phyloP scores from a whole-genome alignment of 2,797 vertebrate species.

The Arnoldichthys spilopterus region DNA sequence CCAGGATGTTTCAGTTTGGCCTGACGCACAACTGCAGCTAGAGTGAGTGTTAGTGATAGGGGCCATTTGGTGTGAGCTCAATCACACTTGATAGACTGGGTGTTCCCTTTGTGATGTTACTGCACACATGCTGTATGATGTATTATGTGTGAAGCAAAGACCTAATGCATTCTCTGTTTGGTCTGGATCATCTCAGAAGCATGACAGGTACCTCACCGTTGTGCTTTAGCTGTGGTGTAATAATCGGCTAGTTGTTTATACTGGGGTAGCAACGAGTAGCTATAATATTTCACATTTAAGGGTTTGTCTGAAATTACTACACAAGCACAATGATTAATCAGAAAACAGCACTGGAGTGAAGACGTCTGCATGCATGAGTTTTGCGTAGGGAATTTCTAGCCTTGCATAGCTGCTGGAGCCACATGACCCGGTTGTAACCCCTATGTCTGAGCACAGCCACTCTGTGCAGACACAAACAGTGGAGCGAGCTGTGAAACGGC shows the following conservation, averaged over 20 bases:
- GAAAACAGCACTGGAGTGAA: background rate
- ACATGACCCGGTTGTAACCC: slow-evolving; percentile 65
- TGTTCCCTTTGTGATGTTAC: slow-evolving; percentile 72
- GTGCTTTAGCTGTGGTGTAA: background rate
- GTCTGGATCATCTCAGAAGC: slow-evolving; percentile 67
- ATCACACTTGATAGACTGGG: slow-evolving; percentile 66
- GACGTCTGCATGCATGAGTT: background rate
- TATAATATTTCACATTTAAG: background rate
- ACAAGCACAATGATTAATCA: background rate
- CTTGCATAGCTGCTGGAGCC: slow-evolving; percentile 28
- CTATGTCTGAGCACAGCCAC: slow-evolving; percentile 29
- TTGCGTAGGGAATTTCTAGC: slow-evolving; percentile 2
- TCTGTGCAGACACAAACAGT: slow-evolving; percentile 68
- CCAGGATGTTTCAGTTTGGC: slow-evolving; percentile 50
- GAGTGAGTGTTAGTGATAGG: slow-evolving; percentile 39
- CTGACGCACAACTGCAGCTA: slow-evolving; percentile 64
- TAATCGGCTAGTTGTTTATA: background rate
- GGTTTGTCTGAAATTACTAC: background rate
- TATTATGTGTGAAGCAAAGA: slow-evolving; percentile 58
- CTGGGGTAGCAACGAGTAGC: background rate
- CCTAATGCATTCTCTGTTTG: slow-evolving; percentile 62
- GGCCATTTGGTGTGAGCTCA: slow-evolving; percentile 45
- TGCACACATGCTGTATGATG: slow-evolving; percentile 50
- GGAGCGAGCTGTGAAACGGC: slow-evolving; percentile 65
- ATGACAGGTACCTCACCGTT: slow-evolving; percentile 64